Evolutionary conservation across 92 coral and sea anemone species (phyloP).

Genomic region (Muricea muricata): DNA sequence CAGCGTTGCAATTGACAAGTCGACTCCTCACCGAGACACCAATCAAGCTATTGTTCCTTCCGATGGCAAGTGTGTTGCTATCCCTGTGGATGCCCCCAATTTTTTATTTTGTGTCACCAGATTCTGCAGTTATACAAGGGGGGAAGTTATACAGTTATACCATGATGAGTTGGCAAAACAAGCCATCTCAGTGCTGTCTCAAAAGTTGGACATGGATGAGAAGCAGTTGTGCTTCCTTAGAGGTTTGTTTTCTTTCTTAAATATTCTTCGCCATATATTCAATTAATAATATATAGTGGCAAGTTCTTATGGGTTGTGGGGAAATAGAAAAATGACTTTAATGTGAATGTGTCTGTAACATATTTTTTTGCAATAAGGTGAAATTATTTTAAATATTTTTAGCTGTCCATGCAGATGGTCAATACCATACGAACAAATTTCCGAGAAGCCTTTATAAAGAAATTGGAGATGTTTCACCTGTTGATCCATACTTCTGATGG

Average conservation of each 20-base stretch:
- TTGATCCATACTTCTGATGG: not conserved
- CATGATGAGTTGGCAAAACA: not conserved
- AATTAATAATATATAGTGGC: not conserved
- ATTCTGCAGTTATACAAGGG: not conserved
- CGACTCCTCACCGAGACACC: conserved; percentile 10
- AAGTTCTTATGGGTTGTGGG: not conserved
- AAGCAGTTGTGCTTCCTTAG: not conserved
- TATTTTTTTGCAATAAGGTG: too few species aligned
- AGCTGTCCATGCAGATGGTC: conserved; percentile 17
- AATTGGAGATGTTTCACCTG: not conserved
- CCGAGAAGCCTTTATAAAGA: conserved; percentile 2
- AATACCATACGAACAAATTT: not conserved
- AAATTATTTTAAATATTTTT: too few species aligned
- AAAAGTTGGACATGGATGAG: not conserved
- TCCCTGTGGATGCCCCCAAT: conserved; percentile 23
- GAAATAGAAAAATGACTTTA: too few species aligned
- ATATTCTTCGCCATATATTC: not conserved
- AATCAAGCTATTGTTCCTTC: conserved; percentile 1
- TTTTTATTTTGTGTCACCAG: not conserved
- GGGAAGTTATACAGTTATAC: too few species aligned
- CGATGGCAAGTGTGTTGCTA: not conserved
- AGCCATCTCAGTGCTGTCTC: not conserved
- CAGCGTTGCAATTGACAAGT: not conserved
- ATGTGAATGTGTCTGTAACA: too few species aligned
- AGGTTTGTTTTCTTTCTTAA: not conserved